Percentiles rank a stretch among this genome's conserved stretches.
phyloP scores from a whole-genome alignment of 2,797 vertebrate genomes.

The Acanthornis magna region DNA sequence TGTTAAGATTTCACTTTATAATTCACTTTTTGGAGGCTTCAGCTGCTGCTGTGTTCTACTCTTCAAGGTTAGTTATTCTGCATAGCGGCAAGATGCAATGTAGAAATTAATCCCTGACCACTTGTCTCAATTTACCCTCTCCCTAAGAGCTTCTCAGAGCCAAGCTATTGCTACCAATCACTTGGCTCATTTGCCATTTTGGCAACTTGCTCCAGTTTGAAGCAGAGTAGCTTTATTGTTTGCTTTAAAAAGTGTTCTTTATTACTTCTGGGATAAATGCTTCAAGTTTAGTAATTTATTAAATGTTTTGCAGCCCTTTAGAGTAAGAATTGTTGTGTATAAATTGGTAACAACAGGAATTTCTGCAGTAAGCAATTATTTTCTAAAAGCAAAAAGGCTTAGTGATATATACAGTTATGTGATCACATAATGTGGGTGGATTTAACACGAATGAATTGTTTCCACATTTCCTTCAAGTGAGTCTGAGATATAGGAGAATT shows the following conservation, averaged over 20 bases:
- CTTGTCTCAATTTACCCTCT: background rate
- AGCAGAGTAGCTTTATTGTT: constrained; percentile 8
- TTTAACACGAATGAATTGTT: constrained; percentile 21
- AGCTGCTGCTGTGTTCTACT: background rate
- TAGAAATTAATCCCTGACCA: background rate
- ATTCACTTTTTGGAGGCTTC: background rate
- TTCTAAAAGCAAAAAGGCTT: background rate
- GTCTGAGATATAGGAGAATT: background rate
- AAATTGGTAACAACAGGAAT: background rate
- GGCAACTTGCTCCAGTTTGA: background rate
- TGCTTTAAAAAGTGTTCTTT: background rate
- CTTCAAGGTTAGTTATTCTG: background rate
- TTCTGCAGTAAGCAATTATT: background rate
- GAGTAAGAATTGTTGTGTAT: background rate
- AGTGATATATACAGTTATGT: background rate
- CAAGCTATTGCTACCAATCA: background rate
- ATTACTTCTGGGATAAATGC: background rate
- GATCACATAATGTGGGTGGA: background rate
- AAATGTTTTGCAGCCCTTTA: background rate
- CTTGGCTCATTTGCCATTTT: background rate
- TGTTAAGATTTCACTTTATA: background rate
- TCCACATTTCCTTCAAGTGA: background rate
- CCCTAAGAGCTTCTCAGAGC: background rate
- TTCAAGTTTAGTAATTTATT: background rate
- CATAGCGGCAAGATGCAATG: background rate